Conservation (phyloP, 2,797 vertebrate species). For the Acanthis flammea region DNA sequence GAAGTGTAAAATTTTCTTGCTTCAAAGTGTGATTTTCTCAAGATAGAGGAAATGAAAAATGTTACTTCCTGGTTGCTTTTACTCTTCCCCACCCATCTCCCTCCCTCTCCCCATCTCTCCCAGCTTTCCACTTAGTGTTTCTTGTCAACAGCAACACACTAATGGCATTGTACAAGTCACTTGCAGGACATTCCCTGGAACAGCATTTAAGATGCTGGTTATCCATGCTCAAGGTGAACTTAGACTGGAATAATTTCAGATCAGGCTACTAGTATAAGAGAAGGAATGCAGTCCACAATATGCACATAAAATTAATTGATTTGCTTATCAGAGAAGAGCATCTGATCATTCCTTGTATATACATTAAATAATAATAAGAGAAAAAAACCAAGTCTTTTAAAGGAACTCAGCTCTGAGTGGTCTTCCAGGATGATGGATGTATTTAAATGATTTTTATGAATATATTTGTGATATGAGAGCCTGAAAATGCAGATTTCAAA, state of each 20-base stretch:
- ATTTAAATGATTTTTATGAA: background rate
- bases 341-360: background rate
- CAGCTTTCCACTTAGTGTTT: background rate
- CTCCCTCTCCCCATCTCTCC: too few species aligned
- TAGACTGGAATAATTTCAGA: background rate
- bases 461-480: background rate
- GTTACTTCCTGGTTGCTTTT: background rate
- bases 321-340: background rate
- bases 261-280: background rate
- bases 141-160: background rate
- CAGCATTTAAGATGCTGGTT: background rate
- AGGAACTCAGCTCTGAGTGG: background rate
- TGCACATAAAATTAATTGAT: background rate
- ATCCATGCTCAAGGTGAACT: background rate
- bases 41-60: background rate
- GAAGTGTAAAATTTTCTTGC: background rate
- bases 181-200: background rate
- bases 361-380: background rate
- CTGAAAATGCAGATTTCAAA: background rate
- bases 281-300: background rate
- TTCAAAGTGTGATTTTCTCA: slow-evolving; percentile 3
- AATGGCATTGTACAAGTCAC: background rate
- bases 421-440: background rate
- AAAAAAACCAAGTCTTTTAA: background rate
- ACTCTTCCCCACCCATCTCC: background rate